Conservation (phyloP, 2,888 invertebrate genomes). For the Lydus trimaculatus region DNA sequence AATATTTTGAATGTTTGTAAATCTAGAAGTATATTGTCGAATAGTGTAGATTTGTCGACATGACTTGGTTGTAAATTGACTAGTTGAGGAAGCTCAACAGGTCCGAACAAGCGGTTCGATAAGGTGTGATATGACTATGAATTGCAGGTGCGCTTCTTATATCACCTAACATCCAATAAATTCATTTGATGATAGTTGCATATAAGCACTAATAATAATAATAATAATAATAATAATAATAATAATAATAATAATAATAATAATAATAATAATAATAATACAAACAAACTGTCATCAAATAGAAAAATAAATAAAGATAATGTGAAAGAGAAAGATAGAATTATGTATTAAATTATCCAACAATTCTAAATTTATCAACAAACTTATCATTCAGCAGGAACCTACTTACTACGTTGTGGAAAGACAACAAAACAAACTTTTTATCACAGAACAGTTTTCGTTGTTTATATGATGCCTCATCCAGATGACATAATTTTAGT, state of each 20-base stretch:
- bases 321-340: background rate
- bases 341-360: background rate
- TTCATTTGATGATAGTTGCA: background rate
- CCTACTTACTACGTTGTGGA: constrained; percentile 11
- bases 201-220: too few species aligned
- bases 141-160: constrained; percentile 27
- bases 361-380: constrained; percentile 4
- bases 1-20: background rate
- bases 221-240: too few species aligned
- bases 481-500: constrained; percentile 13
- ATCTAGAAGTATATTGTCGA: background rate
- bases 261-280: too few species aligned
- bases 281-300: background rate
- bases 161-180: constrained; percentile 15
- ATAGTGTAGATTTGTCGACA: constrained; percentile 29
- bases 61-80: constrained; percentile 30
- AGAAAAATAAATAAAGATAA: background rate
- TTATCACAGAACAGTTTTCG: constrained; percentile 10
- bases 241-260: too few species aligned
- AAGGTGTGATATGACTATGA: constrained; percentile 33
- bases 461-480: constrained; percentile 10
- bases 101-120: constrained; percentile 31
- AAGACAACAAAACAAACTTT: constrained; percentile 10
- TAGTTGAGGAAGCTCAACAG: constrained; percentile 30
- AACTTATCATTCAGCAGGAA: constrained; percentile 3